A percentile compares a stretch with the other conserved stretches of the same genome.
These are phyloP conservation scores for Choristoneura rosaceana DNA, from an alignment of 2,888 invertebrate species.

Conservation along the genomic window DNA sequence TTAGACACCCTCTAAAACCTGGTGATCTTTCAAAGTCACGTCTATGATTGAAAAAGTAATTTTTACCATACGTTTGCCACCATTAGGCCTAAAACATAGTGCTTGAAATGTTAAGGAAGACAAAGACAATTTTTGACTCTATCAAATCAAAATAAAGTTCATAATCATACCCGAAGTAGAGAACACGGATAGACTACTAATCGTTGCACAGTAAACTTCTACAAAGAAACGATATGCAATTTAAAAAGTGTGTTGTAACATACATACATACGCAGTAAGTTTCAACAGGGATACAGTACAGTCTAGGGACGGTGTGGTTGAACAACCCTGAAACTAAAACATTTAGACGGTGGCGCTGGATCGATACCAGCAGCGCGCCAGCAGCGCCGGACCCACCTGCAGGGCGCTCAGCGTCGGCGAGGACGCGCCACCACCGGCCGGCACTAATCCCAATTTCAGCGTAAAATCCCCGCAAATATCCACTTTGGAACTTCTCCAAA, in stretches of 20 bases:
- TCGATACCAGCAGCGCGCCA: slow-evolving; percentile 2
- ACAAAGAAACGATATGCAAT: background rate
- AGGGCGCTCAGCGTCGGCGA: background rate
- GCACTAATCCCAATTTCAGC: slow-evolving; percentile 1
- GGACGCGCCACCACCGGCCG: slow-evolving; percentile 14
- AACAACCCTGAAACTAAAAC: slow-evolving; percentile 9
- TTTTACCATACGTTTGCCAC: too few relatives aligned
- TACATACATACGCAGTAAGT: too few relatives aligned
- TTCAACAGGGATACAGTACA: too few relatives aligned
- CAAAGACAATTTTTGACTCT: too few relatives aligned
- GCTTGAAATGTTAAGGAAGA: too few relatives aligned
- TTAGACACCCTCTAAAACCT: too few relatives aligned
- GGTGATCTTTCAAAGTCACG: too few relatives aligned
- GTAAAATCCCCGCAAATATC: slow-evolving; percentile 23
- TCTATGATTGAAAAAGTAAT: too few relatives aligned
- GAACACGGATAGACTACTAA: background rate
- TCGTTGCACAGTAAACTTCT: background rate
- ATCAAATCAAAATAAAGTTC: too few relatives aligned
- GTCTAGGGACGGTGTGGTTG: background rate
- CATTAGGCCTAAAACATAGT: too few relatives aligned
- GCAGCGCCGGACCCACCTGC: background rate
- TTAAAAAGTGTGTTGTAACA: too few relatives aligned
- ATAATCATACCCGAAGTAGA: too few relatives aligned
- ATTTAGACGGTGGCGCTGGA: background rate
- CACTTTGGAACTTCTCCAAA: slow-evolving; percentile 33